Conservation (phyloP, 1,140 invertebrate genomes). For the Meloidogyne chitwoodi region DNA sequence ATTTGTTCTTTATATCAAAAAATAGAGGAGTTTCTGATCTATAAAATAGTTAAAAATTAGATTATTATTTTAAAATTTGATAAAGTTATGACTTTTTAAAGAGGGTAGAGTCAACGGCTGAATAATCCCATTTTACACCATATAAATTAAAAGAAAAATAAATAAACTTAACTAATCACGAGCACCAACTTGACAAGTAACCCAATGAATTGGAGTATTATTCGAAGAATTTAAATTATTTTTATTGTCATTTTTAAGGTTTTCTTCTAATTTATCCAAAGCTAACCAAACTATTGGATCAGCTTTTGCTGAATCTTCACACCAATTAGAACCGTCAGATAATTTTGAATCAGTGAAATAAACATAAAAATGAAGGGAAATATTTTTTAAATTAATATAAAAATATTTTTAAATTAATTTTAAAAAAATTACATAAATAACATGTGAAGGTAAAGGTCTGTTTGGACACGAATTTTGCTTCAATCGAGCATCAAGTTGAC, state of each 20-base stretch:
- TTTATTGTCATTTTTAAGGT: neutral
- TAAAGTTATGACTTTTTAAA: too few species aligned
- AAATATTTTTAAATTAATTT: neutral
- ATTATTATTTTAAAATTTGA: too few species aligned
- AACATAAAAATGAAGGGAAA: neutral
- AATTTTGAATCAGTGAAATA: constrained; percentile 15
- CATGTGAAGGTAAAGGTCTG: neutral
- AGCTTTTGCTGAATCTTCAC: constrained; percentile 12
- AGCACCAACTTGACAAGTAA: constrained; percentile 18
- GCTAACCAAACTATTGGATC: neutral
- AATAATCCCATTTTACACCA: neutral
- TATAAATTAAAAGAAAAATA: neutral
- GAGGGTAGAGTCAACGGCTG: too few species aligned
- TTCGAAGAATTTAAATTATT: neutral
- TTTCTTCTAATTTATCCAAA: constrained; percentile 2
- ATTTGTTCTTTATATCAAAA: too few species aligned
- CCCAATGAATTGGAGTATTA: constrained; percentile 9
- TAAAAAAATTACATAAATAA: neutral
- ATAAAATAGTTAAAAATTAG: too few species aligned
- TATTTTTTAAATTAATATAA: neutral
- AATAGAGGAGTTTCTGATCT: too few species aligned
- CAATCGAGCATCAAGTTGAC: neutral
- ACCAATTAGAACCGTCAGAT: constrained; percentile 15
- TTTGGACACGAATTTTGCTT: neutral
- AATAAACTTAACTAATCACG: constrained; percentile 10